Evolutionary conservation across 2,888 invertebrate species (phyloP), one percentile per base, ranked within the genome.

Genomic region (Drosophila dives): DNA sequence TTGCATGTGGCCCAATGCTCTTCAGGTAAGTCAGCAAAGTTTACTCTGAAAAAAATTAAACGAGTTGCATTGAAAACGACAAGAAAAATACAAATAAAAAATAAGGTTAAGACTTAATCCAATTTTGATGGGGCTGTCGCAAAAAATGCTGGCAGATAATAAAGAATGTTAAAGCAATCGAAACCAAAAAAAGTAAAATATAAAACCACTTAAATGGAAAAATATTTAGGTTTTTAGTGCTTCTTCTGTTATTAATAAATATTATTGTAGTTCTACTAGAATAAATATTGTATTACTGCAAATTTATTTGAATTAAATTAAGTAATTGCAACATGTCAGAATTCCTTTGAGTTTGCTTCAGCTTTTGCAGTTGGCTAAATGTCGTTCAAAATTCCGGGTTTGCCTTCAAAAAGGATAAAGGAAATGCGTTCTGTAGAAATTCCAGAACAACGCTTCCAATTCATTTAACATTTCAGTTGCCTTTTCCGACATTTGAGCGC

Each of bases 1-100:
- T 33, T 97, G 97, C 90, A 94, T 95, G 63, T 96, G 96, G 95
- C 96, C 97, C 11, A 95, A 95, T 89, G 95, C 96, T 63, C 94
- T 97, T 80, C 97, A 97, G 96, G 97, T 97, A 94, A 93, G 97
- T 97, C 94, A 92, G 64, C 45, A 20, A 8, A 10, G 4, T 17
- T 29, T 20, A n/a, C 6, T 11, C 15, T 3, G 32, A 17, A 45
- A 23, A 12, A 12, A 15, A 15, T 12, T 23, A 12, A 26, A 29
- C 17, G 38, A 17, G 0, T 0, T 3, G 54, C 3, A 17, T 38
- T 38, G 34, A 26, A n/a, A n/a, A 29, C 15, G n/a, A n/a, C 23
- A 53, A 23, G 15, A 33, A 12, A 6, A 36, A 58, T 15, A 32
- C 15, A 32, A 17, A 38, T n/a, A 40, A 1, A 53, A 17, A 20